Conservation (phyloP, 1,140 invertebrate species). For the Leptopilina boulardi region DNA sequence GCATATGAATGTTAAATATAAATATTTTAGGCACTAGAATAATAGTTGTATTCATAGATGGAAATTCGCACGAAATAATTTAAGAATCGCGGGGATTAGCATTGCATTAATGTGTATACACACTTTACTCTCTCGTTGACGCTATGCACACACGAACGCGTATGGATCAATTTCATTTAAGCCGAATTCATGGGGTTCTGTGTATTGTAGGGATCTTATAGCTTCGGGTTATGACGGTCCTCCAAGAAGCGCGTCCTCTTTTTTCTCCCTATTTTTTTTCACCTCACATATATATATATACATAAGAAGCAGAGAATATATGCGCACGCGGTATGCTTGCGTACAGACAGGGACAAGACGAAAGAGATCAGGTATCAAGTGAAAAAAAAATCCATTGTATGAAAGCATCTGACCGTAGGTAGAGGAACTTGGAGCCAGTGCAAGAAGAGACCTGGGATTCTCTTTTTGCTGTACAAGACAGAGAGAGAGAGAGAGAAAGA, state of each 20-base stretch:
- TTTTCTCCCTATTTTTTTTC: constrained; percentile 7
- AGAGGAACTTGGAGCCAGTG: constrained; percentile 60
- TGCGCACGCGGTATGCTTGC: constrained; percentile 45
- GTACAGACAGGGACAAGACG: constrained; percentile 50
- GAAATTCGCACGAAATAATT: constrained; percentile 23
- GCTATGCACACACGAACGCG: constrained; percentile 34
- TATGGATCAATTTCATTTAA: constrained; percentile 75
- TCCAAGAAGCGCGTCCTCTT: not conserved
- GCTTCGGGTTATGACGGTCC: constrained; percentile 48
- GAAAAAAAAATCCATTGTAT: constrained; percentile 69
- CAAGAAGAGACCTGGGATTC: constrained; percentile 39
- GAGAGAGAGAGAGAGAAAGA: constrained; percentile 34
- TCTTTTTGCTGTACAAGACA: constrained; percentile 13
- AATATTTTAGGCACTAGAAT: constrained; percentile 3
- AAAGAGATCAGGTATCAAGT: constrained; percentile 72
- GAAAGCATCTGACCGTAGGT: constrained; percentile 72
- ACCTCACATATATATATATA: constrained; percentile 22
- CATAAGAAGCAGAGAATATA: constrained; percentile 47
- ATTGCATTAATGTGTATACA: constrained; percentile 58
- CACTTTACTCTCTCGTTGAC: constrained; percentile 54
- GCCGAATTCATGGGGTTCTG: constrained; percentile 75
- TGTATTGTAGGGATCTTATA: constrained; percentile 47
- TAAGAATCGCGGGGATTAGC: constrained; percentile 60
- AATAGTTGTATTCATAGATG: not conserved
- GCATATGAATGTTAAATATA: not conserved